A percentile compares a stretch with the other conserved stretches of the same genome.
Conservation (phyloP, 1,140 invertebrate species). For the Leptonema lineaticorne region DNA sequence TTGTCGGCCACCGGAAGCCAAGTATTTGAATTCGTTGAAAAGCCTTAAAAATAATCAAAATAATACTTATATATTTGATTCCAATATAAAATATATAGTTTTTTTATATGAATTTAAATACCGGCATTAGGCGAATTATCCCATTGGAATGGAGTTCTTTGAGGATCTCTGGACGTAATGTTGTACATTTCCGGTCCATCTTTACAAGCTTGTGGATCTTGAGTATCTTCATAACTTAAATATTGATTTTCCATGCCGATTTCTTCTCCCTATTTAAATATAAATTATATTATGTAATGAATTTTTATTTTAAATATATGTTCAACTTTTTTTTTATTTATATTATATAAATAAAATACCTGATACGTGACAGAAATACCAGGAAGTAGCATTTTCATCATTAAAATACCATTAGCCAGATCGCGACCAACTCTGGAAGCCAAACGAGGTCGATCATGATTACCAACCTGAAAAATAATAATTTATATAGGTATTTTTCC, state of each 20-base stretch:
- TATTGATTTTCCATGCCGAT: constrained; percentile 40
- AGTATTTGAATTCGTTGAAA: constrained; percentile 59
- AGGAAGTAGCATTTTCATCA: constrained; percentile 67
- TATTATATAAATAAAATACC: constrained; percentile 47
- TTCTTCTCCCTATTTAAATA: constrained; percentile 40
- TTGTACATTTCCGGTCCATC: constrained; percentile 45
- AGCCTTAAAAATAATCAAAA: constrained; percentile 51
- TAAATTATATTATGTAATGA: neutral
- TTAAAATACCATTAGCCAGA: constrained; percentile 65
- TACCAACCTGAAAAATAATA: constrained; percentile 58
- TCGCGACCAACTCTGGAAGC: constrained; percentile 59
- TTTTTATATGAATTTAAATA: constrained; percentile 32
- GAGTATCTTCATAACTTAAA: constrained; percentile 39
- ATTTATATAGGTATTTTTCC: too few species aligned
- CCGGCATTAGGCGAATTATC: constrained; percentile 55
- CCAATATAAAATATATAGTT: neutral
- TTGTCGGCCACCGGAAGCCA: constrained; percentile 71
- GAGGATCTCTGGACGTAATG: constrained; percentile 55
- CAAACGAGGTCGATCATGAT: constrained; percentile 64
- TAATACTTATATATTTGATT: neutral
- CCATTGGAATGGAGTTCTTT: constrained; percentile 71
- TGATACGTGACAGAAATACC: constrained; percentile 76
- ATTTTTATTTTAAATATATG: neutral
- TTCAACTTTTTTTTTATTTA: too few species aligned
- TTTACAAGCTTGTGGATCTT: constrained; percentile 43